phyloP scores from a whole-genome alignment of 2,888 invertebrate species.

The Geophilus truncorum region DNA sequence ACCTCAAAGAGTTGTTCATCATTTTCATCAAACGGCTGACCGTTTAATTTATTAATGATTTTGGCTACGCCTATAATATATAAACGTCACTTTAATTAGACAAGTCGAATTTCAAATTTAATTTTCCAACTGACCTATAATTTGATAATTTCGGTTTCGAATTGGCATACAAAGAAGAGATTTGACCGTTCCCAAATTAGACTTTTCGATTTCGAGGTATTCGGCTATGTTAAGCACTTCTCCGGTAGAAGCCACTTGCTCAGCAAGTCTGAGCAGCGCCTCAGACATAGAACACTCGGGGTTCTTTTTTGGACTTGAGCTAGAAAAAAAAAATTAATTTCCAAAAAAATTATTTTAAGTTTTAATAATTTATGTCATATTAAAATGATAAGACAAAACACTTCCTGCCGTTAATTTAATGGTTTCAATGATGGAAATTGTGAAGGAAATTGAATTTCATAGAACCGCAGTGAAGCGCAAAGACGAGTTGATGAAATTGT shows the following conservation, averaged over 20 bases:
- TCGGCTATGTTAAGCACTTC: constrained; percentile 54
- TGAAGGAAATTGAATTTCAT: background rate
- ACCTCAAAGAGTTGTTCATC: constrained; percentile 56
- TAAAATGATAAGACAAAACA: background rate
- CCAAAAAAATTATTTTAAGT: background rate
- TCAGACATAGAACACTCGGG: constrained; percentile 37
- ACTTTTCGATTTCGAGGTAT: constrained; percentile 48
- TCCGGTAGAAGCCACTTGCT: constrained; percentile 52
- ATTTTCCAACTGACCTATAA: constrained; percentile 49
- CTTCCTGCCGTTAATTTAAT: background rate
- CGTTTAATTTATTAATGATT: constrained; percentile 53
- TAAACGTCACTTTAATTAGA: background rate
- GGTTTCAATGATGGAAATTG: background rate
- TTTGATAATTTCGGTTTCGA: constrained; percentile 51
- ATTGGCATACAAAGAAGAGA: constrained; percentile 54
- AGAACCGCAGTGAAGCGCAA: background rate
- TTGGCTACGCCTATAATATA: constrained; percentile 52
- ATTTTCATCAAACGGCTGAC: constrained; percentile 53
- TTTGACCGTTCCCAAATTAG: constrained; percentile 48
- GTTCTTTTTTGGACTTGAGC: constrained; percentile 35
- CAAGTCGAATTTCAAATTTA: background rate
- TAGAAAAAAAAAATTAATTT: background rate
- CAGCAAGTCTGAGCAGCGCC: constrained; percentile 47
- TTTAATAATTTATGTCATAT: background rate
- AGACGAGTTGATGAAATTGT: background rate